Base-by-base conservation (phyloP, 2,113 vertebrate genomes). In the Dromas ardeola region DNA sequence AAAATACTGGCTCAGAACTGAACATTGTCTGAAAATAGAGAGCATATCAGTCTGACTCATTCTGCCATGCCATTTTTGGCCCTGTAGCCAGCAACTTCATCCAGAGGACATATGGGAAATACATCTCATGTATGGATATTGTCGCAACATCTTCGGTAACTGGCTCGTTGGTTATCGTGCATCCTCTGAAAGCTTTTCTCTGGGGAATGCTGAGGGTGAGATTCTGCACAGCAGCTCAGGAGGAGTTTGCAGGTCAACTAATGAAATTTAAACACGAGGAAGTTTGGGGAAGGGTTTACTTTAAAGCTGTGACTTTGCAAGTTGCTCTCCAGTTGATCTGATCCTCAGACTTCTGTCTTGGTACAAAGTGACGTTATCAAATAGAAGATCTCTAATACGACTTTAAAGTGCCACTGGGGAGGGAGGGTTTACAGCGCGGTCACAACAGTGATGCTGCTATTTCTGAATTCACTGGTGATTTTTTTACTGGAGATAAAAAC, bases 1-100 rank as follows among this genome's bases (percentile, higher is more conserved):
- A 77, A 73, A 94, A 62, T 45, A 90, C 87, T 90, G 93, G 93
- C 96, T 96, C 62, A 26, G 83, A 89, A 67, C 30, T 91, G 80
- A 91, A 66, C 58, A 67, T 92, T 96, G 86, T 95, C 96, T 85
- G 81, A 91, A 96, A 95, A 97, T 89, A 95, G 91, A 92, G 94
- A 95, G 70, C 72, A 17, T 67, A 93, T 87, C 90, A 81, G 92
- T 29, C 86, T 91, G 89, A 92, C 83, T 95, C 81, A 72, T 77
- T 65, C 73, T 91, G 73, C 70, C 50, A 25, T 77, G 81, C 91
- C 87, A 62, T 93, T 94, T 94, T 94, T 95, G 96, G 70, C 86
- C 69, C 71, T 55, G 45, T 63, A 90, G 88, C 88, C 83, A 87
- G 49, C 88, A 94, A 15, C 65, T 90, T 69, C 66, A 72, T 84